Evolutionary conservation across 2,888 invertebrate species (phyloP), one percentile per base, ranked within the genome.

Genomic region (Drosophila bunnanda): DNA sequence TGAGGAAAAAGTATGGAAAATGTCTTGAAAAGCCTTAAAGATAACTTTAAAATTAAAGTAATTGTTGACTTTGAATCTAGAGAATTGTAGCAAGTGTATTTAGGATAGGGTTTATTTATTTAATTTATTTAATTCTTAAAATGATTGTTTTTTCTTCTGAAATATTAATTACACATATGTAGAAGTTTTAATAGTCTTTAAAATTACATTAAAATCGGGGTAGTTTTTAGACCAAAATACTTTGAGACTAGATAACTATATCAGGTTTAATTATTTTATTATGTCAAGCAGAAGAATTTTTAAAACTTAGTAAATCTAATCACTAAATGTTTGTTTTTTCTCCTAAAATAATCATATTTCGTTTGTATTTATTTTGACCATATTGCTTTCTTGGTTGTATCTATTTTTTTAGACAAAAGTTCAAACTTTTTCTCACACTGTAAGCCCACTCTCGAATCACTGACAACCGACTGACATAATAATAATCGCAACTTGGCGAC

Each of bases 401-500:
- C 2, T 1, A 12, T 13, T 25, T 25, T 15, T 4, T 9, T 15
- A 44, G 4, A 22, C 8, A 25, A 44, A 22, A 15, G 4, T 25
- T 9, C 4, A 44, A 15, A 9, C n/a, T 30, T n/a, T 28, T 46
- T 13, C 38, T 15, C 12, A 5, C 32, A 50, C 39, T 64, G 64
- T 50, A 48, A 13, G 15, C 46, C 48, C 28, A 60, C 65, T 66
- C 62, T 70, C 66, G 55, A 78, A 66, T 59, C 66, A 60, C 54
- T 69, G 66, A 66, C 78, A 64, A 68, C 53, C 62, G 68, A 10
- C 7, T 22, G 12, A 87, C 79, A 82, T 82, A 82, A 82, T 82
- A 88, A 82, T 85, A 77, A 82, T 82, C 82, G 72, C 85, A 82
- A 65, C 69, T 72, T 81, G 71, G 71, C 65, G 71, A 71, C 71